These are phyloP conservation scores for Pipistrellus pygmaeus DNA, from an alignment of 2,797 vertebrate genomes.

Conservation along the genomic window DNA sequence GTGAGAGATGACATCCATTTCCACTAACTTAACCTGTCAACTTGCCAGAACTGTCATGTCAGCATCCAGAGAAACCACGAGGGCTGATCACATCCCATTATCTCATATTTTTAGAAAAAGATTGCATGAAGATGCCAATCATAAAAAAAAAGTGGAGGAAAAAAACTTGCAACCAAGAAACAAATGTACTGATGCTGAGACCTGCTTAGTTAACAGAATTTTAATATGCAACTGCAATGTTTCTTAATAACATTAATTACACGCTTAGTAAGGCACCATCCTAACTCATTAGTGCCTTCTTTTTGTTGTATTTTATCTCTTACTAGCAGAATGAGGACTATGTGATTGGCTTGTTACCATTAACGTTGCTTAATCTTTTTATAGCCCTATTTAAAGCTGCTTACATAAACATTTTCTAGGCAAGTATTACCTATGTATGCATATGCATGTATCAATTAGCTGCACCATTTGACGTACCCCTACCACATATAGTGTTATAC, in stretches of 20 bases:
- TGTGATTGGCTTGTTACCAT: conserved; percentile 71
- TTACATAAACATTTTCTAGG: conserved; percentile 76
- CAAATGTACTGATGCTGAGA: conserved; percentile 73
- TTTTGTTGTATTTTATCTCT: conserved; percentile 83
- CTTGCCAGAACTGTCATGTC: conserved; percentile 73
- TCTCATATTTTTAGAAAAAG: conserved; percentile 75
- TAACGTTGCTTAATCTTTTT: conserved; percentile 73
- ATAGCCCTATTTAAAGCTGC: conserved; percentile 69
- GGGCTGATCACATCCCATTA: conserved; percentile 77
- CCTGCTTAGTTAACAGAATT: conserved; percentile 79
- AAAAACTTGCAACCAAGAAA: conserved; percentile 51
- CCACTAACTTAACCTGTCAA: conserved; percentile 80
- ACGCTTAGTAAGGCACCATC: conserved; percentile 80
- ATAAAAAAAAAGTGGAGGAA: neutral
- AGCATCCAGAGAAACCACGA: conserved; percentile 65
- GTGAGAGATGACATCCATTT: conserved; percentile 76
- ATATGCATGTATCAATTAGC: conserved; percentile 52
- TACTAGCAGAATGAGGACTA: conserved; percentile 74
- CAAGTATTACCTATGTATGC: conserved; percentile 69
- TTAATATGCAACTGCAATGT: conserved; percentile 81
- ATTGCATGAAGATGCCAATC: conserved; percentile 75
- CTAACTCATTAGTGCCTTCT: conserved; percentile 80
- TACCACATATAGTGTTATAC: neutral
- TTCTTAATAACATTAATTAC: conserved; percentile 84
- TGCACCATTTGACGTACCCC: neutral